Base-by-base conservation (phyloP, 2,797 vertebrate genomes). In the Characodon lateralis region DNA sequence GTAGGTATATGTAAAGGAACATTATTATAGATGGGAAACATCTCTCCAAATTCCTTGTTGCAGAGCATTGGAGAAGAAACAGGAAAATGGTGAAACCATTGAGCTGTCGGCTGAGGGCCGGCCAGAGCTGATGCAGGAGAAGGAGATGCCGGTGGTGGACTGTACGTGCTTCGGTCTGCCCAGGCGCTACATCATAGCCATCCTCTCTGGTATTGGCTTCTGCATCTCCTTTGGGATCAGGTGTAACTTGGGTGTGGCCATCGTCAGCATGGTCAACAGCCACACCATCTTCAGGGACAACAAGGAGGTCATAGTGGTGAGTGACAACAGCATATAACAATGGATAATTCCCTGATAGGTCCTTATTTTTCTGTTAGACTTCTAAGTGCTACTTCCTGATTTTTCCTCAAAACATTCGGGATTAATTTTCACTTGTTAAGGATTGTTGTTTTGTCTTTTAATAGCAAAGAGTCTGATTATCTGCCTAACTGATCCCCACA, bases 151-250 rank as follows among this genome's bases (percentile, higher is more conserved):
- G 0, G 78, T 98, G 1, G 89, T 98, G 73, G 98, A 99, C 92
- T 99, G 98, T 92, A 98, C 97, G 0, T 99, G 97, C 87, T 98
- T 96, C 5, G 98, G 98, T 26, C 87, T 98, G 69, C 98, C 98
- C 1, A 95, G 97, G 31, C 97, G 98, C 58, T 98, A 98, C 90
- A 97, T 98, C 83, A 98, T 99, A 56, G 98, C 98, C 88, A 95
- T 99, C 81, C 97, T 99, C 83, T 98, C 97, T 0, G 98, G 96
- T 4, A 89, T 98, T 18, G 98, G 98, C 14, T 99, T 99, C 94
- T 99, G 98, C 89, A 99, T 99, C 94, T 98, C 97, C 82, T 99
- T 99, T 5, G 97, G 98, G 18, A 99, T 99, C 93, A 95, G 98
- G 65, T 99, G 98, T 90, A 99, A 99, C 93, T 91, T 98, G 88